A percentile compares a stretch with the other conserved stretches of the same genome.
phyloP scores from a whole-genome alignment of 92 coral and sea anemone genomes.

The Montipora capitata region DNA sequence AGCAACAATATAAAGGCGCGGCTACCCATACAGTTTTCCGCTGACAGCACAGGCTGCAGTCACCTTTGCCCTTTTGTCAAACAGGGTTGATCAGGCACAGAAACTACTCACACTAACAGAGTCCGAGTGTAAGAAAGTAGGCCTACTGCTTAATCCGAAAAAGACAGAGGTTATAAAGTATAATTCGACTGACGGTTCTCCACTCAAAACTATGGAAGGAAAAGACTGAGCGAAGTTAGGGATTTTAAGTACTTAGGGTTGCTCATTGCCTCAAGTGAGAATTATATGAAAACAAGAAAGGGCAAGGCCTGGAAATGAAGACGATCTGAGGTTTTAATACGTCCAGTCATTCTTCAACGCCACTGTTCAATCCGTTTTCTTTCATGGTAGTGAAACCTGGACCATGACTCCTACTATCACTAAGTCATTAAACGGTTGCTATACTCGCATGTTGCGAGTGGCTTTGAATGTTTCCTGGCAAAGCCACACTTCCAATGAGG shows the following conservation, averaged over 20 bases:
- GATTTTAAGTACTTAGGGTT: background rate
- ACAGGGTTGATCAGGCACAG: too few relatives aligned
- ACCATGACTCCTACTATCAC: too few relatives aligned
- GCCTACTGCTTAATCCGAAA: background rate
- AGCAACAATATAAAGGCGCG: too few relatives aligned
- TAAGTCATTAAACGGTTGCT: too few relatives aligned
- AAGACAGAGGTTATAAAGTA: background rate
- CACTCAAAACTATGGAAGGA: background rate
- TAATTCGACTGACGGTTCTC: background rate
- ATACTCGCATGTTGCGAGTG: too few relatives aligned
- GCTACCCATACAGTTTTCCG: too few relatives aligned
- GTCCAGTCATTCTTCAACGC: background rate
- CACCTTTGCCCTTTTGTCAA: background rate
- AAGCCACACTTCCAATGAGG: too few relatives aligned
- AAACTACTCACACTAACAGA: background rate
- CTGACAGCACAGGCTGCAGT: too few relatives aligned
- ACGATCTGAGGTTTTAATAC: background rate
- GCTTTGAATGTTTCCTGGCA: too few relatives aligned
- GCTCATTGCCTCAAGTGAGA: background rate
- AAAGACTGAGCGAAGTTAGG: background rate
- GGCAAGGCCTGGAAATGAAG: constrained; percentile 45
- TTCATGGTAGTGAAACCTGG: background rate
- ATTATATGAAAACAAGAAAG: constrained; percentile 36
- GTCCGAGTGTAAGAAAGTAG: background rate
- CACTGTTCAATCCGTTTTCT: background rate